Base-by-base conservation (phyloP, 2,113 vertebrate species). In the Hemiprocne comata region DNA sequence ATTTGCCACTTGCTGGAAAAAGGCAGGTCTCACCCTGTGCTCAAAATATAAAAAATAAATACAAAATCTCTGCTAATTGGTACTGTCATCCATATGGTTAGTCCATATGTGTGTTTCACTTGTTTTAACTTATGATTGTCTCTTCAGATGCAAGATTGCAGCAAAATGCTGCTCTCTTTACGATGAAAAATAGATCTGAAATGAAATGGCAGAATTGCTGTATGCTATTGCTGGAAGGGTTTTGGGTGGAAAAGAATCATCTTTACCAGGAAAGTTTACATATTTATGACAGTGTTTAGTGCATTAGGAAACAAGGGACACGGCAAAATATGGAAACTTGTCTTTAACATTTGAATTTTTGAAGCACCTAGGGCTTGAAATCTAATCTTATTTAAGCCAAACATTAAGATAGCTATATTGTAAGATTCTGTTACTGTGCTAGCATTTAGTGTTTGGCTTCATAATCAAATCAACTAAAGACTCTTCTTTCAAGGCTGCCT, bases 1-100 rank as follows among this genome's bases (percentile, higher is more conserved):
- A 95, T 94, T 81, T 92, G 90, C 83, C 95, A 95, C 97, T 96
- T 96, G 91, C 95, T 80, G 94, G 73, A 97, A 97, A 96, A 94
- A 95, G 87, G 79, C 91, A 95, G 87, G 91, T 82, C 77, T 93
- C 51, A 95, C 95, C 87, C 90, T 87, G 94, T 91, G 94, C 93
- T 64, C 36, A 62, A 83, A 88, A 96, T 88, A 90, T 80, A 95
- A 81, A 93, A 73, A 90, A 85, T 92, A 96, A 92, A 73, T 7
- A 83, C 75, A 76, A 92, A 95, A 95, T 91, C 79, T 90, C 82
- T 42, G 28, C 92, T 88, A 66, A 94, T 72, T 93, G 66, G 86
- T 26, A 84, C 96, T 94, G 96, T 96, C 91, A 85, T 82, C 64
- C 83, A 84, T 85, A 70, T 85, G 72, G 83, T 92, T 81, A 60